These are phyloP conservation scores for Corticium candelabrum DNA, from an alignment of 37 sponge, comb jelly and placozoan species.

Conservation along the genomic window DNA sequence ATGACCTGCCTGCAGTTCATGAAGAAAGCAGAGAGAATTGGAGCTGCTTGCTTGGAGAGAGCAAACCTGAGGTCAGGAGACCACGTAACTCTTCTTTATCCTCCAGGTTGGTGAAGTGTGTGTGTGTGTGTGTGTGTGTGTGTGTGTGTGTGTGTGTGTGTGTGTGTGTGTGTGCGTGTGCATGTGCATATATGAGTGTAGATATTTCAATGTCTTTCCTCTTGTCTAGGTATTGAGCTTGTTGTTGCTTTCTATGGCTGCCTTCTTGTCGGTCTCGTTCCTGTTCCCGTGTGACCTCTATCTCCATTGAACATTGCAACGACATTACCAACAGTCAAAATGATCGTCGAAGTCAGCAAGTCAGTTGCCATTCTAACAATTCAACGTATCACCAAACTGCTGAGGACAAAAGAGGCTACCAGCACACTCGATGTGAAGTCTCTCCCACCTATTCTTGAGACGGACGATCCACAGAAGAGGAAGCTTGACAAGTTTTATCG, in stretches of 20 bases:
- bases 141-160: neutral
- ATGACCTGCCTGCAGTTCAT: slow-evolving; percentile 50
- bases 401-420: slow-evolving; percentile 77
- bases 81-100: slow-evolving; percentile 71
- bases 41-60: slow-evolving; percentile 49
- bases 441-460: slow-evolving; percentile 69
- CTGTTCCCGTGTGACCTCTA: slow-evolving; percentile 77
- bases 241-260: slow-evolving; percentile 86
- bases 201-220: neutral
- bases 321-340: slow-evolving; percentile 76
- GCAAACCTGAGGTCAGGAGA: slow-evolving; percentile 64
- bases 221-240: slow-evolving; percentile 55
- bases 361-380: slow-evolving; percentile 61
- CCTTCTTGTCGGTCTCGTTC: slow-evolving; percentile 71
- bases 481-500: slow-evolving; percentile 58
- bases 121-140: neutral
- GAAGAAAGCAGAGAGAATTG: slow-evolving; percentile 79
- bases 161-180: neutral
- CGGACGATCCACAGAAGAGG: slow-evolving; percentile 75
- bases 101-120: slow-evolving; percentile 33
- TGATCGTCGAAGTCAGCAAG: slow-evolving; percentile 79
- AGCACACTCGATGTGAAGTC: slow-evolving; percentile 42
- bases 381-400: slow-evolving; percentile 35
- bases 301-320: slow-evolving; percentile 37
- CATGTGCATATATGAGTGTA: neutral